These are phyloP conservation scores for Labeo rohita DNA, from an alignment of 2,113 vertebrate genomes.

Conservation along the genomic window DNA sequence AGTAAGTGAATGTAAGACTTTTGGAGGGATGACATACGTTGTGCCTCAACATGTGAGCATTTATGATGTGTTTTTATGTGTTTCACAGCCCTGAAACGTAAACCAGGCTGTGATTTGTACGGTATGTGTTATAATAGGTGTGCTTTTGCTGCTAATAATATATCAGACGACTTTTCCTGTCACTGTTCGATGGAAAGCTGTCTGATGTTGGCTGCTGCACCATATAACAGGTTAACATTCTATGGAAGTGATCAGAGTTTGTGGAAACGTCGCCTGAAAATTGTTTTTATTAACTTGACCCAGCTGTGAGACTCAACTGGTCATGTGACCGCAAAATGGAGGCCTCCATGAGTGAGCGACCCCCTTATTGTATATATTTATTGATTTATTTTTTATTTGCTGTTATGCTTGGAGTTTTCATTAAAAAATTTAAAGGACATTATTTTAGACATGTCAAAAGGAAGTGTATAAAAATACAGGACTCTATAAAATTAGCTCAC, in stretches of 20 bases:
- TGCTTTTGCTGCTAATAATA: conserved; percentile 16
- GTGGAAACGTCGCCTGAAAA: neutral
- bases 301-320: neutral
- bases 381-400: too few relatives aligned
- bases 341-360: too few relatives aligned
- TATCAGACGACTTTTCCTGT: neutral
- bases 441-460: too few relatives aligned
- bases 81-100: conserved; percentile 20
- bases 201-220: neutral
- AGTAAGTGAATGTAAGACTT: neutral
- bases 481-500: too few relatives aligned
- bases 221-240: neutral
- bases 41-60: conserved; percentile 2
- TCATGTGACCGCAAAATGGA: neutral
- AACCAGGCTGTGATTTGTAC: neutral
- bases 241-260: neutral
- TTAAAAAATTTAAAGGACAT: too few relatives aligned
- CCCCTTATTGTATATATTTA: too few relatives aligned
- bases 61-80: conserved; percentile 1
- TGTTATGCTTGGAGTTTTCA: too few relatives aligned
- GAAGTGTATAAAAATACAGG: too few relatives aligned
- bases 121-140: neutral
- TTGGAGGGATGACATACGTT: neutral
- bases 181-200: neutral
- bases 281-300: neutral